Percentiles rank a stretch among this genome's conserved stretches.
These are phyloP conservation scores for Macrobrachium nipponense DNA, from an alignment of 1,140 invertebrate species.

Conservation along the genomic window DNA sequence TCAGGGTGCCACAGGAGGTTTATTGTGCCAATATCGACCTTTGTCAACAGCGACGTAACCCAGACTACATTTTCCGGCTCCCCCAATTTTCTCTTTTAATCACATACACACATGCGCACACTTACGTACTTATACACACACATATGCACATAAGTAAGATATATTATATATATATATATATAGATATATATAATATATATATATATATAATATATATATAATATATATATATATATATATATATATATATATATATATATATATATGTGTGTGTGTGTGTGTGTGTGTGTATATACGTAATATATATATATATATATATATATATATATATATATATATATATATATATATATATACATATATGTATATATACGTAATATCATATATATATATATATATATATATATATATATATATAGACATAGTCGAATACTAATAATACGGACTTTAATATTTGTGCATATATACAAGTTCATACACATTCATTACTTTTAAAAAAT, in stretches of 20 bases:
- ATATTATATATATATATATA: not conserved
- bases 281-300: not conserved
- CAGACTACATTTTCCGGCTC: not conserved
- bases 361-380: not conserved
- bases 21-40: conserved; percentile 9
- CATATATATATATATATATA: no score
- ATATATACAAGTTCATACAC: no score
- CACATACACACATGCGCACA: not conserved
- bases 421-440: no score
- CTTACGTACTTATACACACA: conserved; percentile 11
- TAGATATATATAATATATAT: conserved; percentile 3
- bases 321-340: not conserved
- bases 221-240: not conserved
- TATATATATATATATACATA: not conserved
- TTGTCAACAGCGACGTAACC: not conserved
- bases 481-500: no score
- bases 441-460: no score
- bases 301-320: not conserved
- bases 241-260: not conserved
- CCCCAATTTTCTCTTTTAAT: not conserved
- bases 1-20: conserved; percentile 20
- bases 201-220: conserved; percentile 6
- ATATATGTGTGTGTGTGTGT: not conserved
- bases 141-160: not conserved
- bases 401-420: no score